Percentiles rank a stretch among this genome's conserved stretches.
These are phyloP conservation scores for Cephus pulcher DNA, from an alignment of 2,888 invertebrate genomes.

Conservation along the genomic window DNA sequence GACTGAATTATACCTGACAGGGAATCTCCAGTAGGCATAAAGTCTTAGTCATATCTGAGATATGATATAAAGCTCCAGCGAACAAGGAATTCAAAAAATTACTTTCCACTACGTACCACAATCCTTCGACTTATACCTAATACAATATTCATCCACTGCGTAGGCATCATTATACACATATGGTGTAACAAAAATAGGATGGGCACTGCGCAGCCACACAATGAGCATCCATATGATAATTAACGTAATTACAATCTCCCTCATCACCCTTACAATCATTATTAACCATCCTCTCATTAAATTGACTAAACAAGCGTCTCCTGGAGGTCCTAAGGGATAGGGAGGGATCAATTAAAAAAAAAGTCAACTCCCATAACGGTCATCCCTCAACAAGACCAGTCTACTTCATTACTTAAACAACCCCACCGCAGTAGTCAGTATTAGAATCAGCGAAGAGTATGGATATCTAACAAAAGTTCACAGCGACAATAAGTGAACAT, in stretches of 20 bases:
- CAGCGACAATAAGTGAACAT: neutral
- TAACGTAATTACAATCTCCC: slow-evolving; percentile 3
- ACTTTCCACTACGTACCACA: neutral
- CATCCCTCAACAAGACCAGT: neutral
- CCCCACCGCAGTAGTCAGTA: neutral
- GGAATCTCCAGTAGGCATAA: neutral
- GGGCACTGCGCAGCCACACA: neutral
- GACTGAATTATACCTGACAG: neutral
- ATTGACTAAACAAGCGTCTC: slow-evolving; percentile 1
- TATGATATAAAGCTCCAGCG: neutral
- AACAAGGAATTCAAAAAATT: neutral
- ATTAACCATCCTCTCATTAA: slow-evolving; percentile 3
- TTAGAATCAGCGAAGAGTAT: neutral
- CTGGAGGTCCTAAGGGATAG: neutral
- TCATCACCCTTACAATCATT: neutral
- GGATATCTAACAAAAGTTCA: neutral
- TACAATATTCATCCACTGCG: neutral
- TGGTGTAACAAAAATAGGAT: neutral
- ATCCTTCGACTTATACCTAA: neutral
- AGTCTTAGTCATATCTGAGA: neutral
- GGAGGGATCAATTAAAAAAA: neutral
- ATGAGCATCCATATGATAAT: neutral
- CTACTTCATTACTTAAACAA: neutral
- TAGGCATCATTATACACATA: neutral
- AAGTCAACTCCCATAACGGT: neutral